Percentiles rank a stretch among this genome's conserved stretches.
phyloP scores from a whole-genome alignment of 2,888 invertebrate species.

The Cerceris ruficornis region DNA sequence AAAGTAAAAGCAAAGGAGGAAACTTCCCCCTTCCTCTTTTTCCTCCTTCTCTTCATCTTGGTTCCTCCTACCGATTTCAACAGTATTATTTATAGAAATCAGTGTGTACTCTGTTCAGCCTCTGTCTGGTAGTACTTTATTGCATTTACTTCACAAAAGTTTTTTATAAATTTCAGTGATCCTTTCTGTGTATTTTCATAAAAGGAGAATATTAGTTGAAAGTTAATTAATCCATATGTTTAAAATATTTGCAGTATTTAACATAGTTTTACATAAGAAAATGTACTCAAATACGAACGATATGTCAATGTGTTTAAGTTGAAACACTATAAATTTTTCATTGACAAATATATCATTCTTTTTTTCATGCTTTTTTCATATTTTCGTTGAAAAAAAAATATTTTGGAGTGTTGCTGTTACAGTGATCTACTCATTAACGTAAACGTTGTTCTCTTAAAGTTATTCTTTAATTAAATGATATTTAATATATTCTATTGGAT shows the following conservation, averaged over 20 bases:
- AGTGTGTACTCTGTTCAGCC: slow-evolving; percentile 77
- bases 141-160: slow-evolving; percentile 65
- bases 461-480: not conserved
- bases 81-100: slow-evolving; percentile 80
- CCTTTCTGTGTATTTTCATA: slow-evolving; percentile 24
- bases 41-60: slow-evolving; percentile 61
- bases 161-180: slow-evolving; percentile 50
- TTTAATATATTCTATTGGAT: too few species aligned
- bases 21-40: slow-evolving; percentile 58
- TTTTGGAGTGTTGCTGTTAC: not conserved
- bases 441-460: not conserved
- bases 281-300: not conserved
- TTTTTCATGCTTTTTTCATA: not conserved
- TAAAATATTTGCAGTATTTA: not conserved
- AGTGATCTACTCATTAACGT: not conserved
- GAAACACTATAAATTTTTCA: slow-evolving; percentile 1
- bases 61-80: slow-evolving; percentile 69
- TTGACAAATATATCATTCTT: not conserved
- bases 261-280: slow-evolving; percentile 14
- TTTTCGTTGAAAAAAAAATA: not conserved
- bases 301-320: too few species aligned
- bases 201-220: slow-evolving; percentile 22
- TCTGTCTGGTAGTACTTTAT: slow-evolving; percentile 74
- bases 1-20: slow-evolving; percentile 71
- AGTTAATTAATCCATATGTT: slow-evolving; percentile 12